These are phyloP conservation scores for Rhimphoctona megacephalus DNA, from an alignment of 2,888 invertebrate genomes.

Conservation along the genomic window DNA sequence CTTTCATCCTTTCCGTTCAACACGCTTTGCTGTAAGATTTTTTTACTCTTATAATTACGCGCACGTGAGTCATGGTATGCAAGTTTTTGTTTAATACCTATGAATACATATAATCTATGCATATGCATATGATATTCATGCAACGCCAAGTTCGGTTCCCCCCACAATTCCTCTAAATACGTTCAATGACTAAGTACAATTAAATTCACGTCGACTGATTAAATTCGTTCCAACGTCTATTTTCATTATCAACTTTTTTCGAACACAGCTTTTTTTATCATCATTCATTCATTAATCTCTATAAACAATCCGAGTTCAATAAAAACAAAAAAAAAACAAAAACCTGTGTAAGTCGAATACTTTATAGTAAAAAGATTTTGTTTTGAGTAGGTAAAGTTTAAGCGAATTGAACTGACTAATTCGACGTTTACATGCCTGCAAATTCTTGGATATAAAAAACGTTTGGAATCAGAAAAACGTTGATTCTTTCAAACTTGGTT, in stretches of 20 bases:
- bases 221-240: slow-evolving; percentile 14
- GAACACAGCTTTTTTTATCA: background rate
- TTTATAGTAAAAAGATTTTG: background rate
- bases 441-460: background rate
- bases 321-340: background rate
- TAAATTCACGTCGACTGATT: background rate
- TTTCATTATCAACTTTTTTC: background rate
- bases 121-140: slow-evolving; percentile 11
- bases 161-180: background rate
- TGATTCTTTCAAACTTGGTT: too few relatives aligned
- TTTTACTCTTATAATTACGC: slow-evolving; percentile 59
- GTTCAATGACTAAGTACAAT: background rate
- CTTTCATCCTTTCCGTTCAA: slow-evolving; percentile 61
- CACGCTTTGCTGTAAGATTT: slow-evolving; percentile 41
- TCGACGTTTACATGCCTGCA: background rate
- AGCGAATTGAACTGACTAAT: background rate
- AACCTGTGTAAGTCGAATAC: background rate
- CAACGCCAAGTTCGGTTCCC: background rate
- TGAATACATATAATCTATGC: background rate
- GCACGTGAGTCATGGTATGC: slow-evolving; percentile 65
- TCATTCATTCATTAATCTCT: background rate
- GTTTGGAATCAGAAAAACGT: background rate
- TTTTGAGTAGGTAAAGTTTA: background rate
- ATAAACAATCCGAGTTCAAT: background rate
- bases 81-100: slow-evolving; percentile 48